Evolutionary conservation across 2,113 vertebrate species (phyloP), one percentile per base, ranked within the genome.

Genomic region (Cololabis saira): DNA sequence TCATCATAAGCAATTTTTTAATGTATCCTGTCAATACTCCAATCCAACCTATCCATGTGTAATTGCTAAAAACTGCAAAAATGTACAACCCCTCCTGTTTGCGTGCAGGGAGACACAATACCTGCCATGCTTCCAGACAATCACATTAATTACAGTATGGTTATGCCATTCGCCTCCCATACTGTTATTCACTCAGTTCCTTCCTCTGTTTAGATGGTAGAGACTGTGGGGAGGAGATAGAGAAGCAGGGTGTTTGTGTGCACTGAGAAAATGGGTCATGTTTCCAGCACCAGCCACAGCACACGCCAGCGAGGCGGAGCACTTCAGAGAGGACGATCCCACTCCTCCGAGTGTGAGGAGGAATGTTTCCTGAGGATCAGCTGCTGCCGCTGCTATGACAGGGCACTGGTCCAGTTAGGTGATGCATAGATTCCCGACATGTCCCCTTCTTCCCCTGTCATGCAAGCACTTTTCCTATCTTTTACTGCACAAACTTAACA

Each of bases 251-350:
- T 81, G 49, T 71, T 80, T 81, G 57, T 76, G 58, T 52, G 67
- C 56, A 74, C 67, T 30, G 33, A 76, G 40, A 61, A 67, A 89
- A 73, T 90, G 80, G 90, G 88, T 89, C 87, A 89, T 53, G 44
- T 63, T 78, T 62, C 44, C 66, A 74, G 66, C 47, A 59, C 58
- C 74, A 73, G 67, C 59, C 41, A 71, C 65, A 64, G 56, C 68
- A 72, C 65, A 69, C 54, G 54, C 41, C 53, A 64, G 69, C 71
- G 73, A 71, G 81, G 71, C 64, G 74, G 75, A 83, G 40, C 77
- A 74, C 62, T 17, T 64, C 65, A 63, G 66, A 79, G 81, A 77
- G 67, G 41, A 75, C 27, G 55, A 54, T 72, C 48, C 33, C n/a
- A 16, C 67, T 70, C 42, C 59, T 58, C 15, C 5, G 19, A 18